Evolutionary conservation across 2,113 vertebrate genomes (phyloP), one percentile per base, ranked within the genome.

Genomic region (Microcebus ravelobensis): DNA sequence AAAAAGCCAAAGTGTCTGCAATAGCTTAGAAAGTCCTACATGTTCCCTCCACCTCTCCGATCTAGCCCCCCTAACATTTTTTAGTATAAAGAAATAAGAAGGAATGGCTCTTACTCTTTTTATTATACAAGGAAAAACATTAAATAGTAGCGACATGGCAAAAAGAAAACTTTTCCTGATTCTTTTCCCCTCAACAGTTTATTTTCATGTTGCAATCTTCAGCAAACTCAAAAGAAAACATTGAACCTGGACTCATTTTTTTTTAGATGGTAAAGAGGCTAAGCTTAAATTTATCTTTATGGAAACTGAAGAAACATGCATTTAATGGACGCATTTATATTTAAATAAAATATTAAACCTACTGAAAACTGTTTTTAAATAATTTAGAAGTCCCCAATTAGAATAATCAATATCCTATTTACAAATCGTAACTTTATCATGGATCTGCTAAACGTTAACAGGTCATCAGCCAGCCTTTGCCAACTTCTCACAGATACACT

Each of bases 301-400:
- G 82, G 25, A 96, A 91, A 81, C 18, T 91, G 23, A 88, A 94
- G n/a, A 93, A 84, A 90, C 27, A 87, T 50, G 8, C 20, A 90
- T 39, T 81, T 65, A 87, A 34, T 85, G 52, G 23, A 34, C 31
- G 59, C 34, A 45, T 71, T 34, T 81, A 48, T 65, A 93, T 67
- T 55, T 55, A 57, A 90, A 8, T 27, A 65, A 87, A 71, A 39
- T 31, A 80, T 39, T 61, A 83, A 87, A 21, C 2, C 45, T 39
- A 87, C 10, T 61, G 83, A 74, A 63, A 94, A 79, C 52, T 55
- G 9, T n/a, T 85, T 73, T 89, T 48, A 45, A 84, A 84, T 83
- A 59, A 57, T 36, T 76, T 45, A 39, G 1, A 95, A 85, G 23
- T 42, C 21, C 59, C 29, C 50, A 45, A 23, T 87, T 85, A 74